Evolutionary conservation across 2,113 vertebrate species (phyloP), one percentile per base, ranked within the genome.

Genomic region (Mormyrus lacerda): DNA sequence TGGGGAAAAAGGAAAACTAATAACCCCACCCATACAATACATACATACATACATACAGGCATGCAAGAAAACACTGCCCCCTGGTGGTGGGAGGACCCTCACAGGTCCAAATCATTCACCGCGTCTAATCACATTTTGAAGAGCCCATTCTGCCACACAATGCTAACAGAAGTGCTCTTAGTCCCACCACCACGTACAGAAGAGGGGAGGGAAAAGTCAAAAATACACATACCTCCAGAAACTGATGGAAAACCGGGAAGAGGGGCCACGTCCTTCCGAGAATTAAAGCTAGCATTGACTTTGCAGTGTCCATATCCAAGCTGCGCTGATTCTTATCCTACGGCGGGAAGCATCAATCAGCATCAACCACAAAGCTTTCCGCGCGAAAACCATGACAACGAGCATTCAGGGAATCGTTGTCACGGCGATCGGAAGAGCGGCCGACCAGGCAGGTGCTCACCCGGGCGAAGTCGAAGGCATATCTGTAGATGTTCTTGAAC

Each of bases 401-500:
- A 73, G 27, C 27, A 39, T 73, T 39, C 7, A 76, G 48, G 85
- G 21, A 11, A 51, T 3, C 61, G 50, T 13, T 3, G 1, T 48
- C 44, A 73, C 47, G 31, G 15, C 27, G 3, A 44, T 39, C 31
- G n/a, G 11, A 7, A 2, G 27, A 50, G 19, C 65, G 4, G 11
- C n/a, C 17, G 24, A 13, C 4, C 10, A 27, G 61, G 6, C 1
- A 17, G 55, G n/a, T 0, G 95, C 97, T 96, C 94, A 99, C 98
- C 95, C 98, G 97, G 95, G 98, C 96, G 93, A 99, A 99, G 95
- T 99, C 98, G 92, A 99, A 99, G 94, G 98, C 98, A 3, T 99
- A 99, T 99, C 98, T 98, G 97, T 98, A 99, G 95, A 99, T 97
- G 95, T 97, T 98, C 95, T 97, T 99, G 95, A 99, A 99, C 35